Conservation (phyloP, 2,113 vertebrate genomes). For the Typhlomys cinereus region DNA sequence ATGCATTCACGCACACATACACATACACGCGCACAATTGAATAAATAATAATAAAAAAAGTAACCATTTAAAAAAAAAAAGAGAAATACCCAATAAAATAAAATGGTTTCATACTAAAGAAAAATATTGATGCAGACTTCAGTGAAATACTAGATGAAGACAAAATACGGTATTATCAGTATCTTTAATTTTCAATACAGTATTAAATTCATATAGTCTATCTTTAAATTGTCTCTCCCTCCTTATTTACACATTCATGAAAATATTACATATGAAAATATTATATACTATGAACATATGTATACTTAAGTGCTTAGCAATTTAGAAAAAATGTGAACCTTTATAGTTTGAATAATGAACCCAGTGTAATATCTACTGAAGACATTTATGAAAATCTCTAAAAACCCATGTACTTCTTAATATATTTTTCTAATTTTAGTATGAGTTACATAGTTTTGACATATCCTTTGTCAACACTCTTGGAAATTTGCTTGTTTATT, state of each 20-base stretch:
- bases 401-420: background rate
- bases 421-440: background rate
- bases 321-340: background rate
- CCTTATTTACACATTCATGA: too few relatives aligned
- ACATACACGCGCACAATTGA: too few relatives aligned
- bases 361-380: background rate
- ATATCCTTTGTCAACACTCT: background rate
- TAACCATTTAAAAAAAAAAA: too few relatives aligned
- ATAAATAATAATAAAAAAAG: too few relatives aligned
- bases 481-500: background rate
- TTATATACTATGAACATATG: too few relatives aligned
- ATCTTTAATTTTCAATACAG: background rate
- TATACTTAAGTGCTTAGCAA: background rate
- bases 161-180: background rate
- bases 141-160: background rate
- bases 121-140: background rate
- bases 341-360: background rate
- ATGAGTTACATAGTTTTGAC: background rate
- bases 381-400: background rate
- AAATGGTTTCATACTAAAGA: background rate
- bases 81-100: background rate
- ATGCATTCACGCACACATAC: too few relatives aligned
- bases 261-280: too few relatives aligned
- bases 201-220: background rate
- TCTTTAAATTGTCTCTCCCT: background rate